Percentiles rank a stretch among this genome's conserved stretches.
Evolutionary conservation across 2,797 vertebrate genomes (phyloP).

Genomic region (Parotocinclus haroldoi): DNA sequence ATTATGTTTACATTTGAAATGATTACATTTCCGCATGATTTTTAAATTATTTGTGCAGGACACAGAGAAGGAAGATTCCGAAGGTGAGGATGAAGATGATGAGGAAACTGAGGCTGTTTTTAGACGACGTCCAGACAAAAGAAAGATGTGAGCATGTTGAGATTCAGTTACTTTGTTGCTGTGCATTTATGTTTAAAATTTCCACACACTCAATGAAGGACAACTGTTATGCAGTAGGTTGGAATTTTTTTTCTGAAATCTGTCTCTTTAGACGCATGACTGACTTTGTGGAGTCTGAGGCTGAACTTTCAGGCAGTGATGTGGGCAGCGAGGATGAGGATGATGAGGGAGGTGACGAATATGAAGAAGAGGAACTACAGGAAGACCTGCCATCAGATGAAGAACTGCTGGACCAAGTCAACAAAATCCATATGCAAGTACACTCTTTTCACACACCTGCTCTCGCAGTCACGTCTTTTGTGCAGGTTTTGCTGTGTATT

Average conservation of each 20-base stretch:
- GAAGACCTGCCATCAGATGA: conserved; percentile 88
- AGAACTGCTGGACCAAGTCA: conserved; percentile 88
- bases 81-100: conserved; percentile 52
- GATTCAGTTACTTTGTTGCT: too few relatives aligned
- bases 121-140: conserved; percentile 64
- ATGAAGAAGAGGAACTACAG: conserved; percentile 88
- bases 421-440: conserved; percentile 96
- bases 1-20: too few relatives aligned
- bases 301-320: conserved; percentile 92
- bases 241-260: neutral
- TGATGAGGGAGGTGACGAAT: conserved; percentile 77
- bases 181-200: too few relatives aligned
- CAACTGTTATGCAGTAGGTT: neutral
- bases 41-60: conserved; percentile 54
- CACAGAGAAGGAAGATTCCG: conserved; percentile 52
- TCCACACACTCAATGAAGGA: too few relatives aligned
- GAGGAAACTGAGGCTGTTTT: conserved; percentile 81
- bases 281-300: conserved; percentile 91
- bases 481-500: too few relatives aligned
- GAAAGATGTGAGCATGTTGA: conserved; percentile 75
- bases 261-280: conserved; percentile 69
- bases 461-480: too few relatives aligned
- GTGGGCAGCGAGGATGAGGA: conserved; percentile 88
- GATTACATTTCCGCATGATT: neutral
- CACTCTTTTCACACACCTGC: too few relatives aligned